Conservation (phyloP, 1,140 invertebrate species). For the Pseudobourletiella spinata region DNA sequence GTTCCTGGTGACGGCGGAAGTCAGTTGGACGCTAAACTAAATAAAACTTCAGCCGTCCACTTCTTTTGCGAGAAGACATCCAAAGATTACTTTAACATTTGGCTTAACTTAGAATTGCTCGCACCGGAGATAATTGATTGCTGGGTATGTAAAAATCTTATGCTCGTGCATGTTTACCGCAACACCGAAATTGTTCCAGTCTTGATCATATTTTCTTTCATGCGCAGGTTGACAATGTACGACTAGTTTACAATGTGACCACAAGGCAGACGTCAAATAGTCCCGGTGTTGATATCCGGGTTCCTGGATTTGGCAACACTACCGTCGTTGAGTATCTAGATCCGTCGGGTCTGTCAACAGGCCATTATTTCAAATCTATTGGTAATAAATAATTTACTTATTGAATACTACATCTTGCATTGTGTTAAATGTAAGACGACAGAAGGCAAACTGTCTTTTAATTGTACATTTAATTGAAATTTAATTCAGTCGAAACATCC, state of each 20-base stretch:
- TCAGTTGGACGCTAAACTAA: slow-evolving; percentile 81
- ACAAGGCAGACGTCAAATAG: slow-evolving; percentile 74
- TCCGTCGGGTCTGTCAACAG: slow-evolving; percentile 64
- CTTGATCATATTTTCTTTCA: slow-evolving; percentile 3
- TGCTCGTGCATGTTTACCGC: background rate
- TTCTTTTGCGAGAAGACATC: slow-evolving; percentile 75
- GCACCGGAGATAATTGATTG: slow-evolving; percentile 89
- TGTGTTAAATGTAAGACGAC: too few species aligned
- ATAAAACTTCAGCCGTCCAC: slow-evolving; percentile 71
- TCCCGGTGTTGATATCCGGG: slow-evolving; percentile 47
- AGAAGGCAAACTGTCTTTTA: too few species aligned
- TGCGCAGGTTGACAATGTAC: slow-evolving; percentile 77
- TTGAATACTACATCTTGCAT: too few species aligned
- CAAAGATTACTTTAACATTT: slow-evolving; percentile 75
- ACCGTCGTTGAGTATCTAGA: slow-evolving; percentile 87
- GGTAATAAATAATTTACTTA: slow-evolving; percentile 56
- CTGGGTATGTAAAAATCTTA: slow-evolving; percentile 52
- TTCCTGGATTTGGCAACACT: slow-evolving; percentile 83
- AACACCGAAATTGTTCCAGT: slow-evolving; percentile 3
- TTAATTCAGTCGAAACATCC: slow-evolving; percentile 33
- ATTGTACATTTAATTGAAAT: too few species aligned
- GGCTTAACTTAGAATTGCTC: slow-evolving; percentile 77
- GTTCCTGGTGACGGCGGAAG: slow-evolving; percentile 97
- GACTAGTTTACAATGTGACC: slow-evolving; percentile 73
- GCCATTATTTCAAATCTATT: slow-evolving; percentile 81